phyloP scores from a whole-genome alignment of 2,113 vertebrate species.

The Atherinomorus stipes region DNA sequence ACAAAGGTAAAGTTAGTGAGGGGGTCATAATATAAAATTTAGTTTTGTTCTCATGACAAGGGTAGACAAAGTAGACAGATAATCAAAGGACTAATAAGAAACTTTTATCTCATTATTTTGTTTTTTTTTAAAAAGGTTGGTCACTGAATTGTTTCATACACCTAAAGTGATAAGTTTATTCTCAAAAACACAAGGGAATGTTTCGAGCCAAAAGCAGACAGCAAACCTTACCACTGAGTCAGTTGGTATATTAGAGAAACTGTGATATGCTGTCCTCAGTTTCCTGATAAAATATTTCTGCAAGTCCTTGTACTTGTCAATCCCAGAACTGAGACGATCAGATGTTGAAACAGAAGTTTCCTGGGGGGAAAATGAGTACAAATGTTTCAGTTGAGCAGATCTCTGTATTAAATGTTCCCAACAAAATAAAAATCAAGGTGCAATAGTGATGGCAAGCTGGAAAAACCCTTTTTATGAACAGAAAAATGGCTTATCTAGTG shows the following conservation, averaged over 20 bases:
- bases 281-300: conserved; percentile 84
- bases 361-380: conserved; percentile 56
- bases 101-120: not conserved
- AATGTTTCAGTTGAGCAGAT: not conserved
- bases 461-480: not conserved
- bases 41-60: not conserved
- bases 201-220: not conserved
- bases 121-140: too few species aligned
- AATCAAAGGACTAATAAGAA: not conserved
- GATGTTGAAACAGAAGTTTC: conserved; percentile 73
- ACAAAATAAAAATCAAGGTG: too few species aligned
- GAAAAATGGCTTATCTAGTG: not conserved
- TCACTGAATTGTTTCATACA: too few species aligned
- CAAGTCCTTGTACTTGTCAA: conserved; percentile 78
- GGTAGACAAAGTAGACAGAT: not conserved
- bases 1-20: not conserved
- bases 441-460: too few species aligned
- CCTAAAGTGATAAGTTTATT: not conserved
- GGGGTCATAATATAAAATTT: fast-evolving
- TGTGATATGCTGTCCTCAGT: conserved; percentile 78
- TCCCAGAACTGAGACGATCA: conserved; percentile 71
- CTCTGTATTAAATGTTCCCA: too few species aligned
- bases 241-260: conserved; percentile 61
- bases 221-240: conserved; percentile 82
- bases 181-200: not conserved